These are phyloP conservation scores for Actenoides lindsayi DNA, from an alignment of 2,113 vertebrate species.

Conservation along the genomic window DNA sequence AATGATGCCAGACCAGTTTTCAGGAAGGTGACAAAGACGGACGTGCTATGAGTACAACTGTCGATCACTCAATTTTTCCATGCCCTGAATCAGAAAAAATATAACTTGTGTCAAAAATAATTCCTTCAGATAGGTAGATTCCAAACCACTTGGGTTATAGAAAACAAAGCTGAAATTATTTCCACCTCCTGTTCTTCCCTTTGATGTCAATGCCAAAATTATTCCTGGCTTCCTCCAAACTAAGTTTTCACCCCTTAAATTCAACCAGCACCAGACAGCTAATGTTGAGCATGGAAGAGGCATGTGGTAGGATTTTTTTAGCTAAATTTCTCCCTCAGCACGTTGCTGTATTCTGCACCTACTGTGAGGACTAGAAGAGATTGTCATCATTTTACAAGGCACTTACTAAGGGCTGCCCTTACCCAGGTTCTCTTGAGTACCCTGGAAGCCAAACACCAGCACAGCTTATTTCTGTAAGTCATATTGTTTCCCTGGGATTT, in stretches of 20 bases:
- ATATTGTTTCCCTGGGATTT: background rate
- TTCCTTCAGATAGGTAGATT: background rate
- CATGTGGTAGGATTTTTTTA: background rate
- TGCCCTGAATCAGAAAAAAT: background rate
- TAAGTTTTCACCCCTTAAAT: conserved; percentile 19
- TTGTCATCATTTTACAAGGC: background rate
- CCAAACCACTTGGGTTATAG: background rate
- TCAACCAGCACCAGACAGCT: background rate
- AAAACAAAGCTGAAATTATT: conserved; percentile 19
- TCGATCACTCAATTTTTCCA: background rate
- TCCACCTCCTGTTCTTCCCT: background rate
- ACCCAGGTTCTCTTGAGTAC: background rate
- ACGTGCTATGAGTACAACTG: background rate
- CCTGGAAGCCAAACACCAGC: background rate
- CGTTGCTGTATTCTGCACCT: background rate
- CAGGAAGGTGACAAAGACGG: background rate
- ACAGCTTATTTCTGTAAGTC: background rate
- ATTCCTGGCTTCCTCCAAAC: background rate
- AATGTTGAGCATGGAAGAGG: background rate
- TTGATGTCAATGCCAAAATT: conserved; percentile 5
- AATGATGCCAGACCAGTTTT: background rate
- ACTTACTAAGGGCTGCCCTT: background rate
- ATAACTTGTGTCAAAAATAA: background rate
- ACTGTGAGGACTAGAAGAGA: background rate
- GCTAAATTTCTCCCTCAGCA: background rate